Conservation (phyloP, 2,888 invertebrate species). For the Rosalia funebris region DNA sequence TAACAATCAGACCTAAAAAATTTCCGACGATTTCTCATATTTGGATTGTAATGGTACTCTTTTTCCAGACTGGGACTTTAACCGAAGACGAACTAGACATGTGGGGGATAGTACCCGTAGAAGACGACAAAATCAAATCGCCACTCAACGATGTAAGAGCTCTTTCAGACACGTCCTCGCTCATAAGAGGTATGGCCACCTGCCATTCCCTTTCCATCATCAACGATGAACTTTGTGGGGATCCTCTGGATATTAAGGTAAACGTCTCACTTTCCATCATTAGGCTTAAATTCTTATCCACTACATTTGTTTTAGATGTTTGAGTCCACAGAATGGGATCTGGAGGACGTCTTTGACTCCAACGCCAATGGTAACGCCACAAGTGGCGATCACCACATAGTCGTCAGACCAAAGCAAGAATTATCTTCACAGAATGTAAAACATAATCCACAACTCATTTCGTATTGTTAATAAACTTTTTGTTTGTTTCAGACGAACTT, state of each 20-base stretch:
- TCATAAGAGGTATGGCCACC: constrained; percentile 83
- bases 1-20: constrained; percentile 53
- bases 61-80: constrained; percentile 87
- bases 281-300: too few species aligned
- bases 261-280: too few species aligned
- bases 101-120: constrained; percentile 86
- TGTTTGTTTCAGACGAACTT: constrained; percentile 30
- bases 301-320: constrained; percentile 79
- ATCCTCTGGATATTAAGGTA: constrained; percentile 92
- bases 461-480: not conserved
- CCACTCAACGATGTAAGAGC: constrained; percentile 49
- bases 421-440: not conserved
- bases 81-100: constrained; percentile 97
- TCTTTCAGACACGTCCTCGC: constrained; percentile 43
- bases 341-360: constrained; percentile 85
- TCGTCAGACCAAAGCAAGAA: constrained; percentile 71
- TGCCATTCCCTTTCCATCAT: constrained; percentile 94
- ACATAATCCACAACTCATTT: not conserved
- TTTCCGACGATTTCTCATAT: constrained; percentile 4
- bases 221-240: constrained; percentile 85
- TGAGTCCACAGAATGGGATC: constrained; percentile 88
- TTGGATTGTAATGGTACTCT: not conserved
- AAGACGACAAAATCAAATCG: constrained; percentile 44
- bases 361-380: constrained; percentile 71
- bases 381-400: constrained; percentile 68